Evolutionary conservation across 92 coral and sea anemone species (phyloP), one percentile per base, ranked within the genome.

Genomic region (Epizoanthus rinbou): DNA sequence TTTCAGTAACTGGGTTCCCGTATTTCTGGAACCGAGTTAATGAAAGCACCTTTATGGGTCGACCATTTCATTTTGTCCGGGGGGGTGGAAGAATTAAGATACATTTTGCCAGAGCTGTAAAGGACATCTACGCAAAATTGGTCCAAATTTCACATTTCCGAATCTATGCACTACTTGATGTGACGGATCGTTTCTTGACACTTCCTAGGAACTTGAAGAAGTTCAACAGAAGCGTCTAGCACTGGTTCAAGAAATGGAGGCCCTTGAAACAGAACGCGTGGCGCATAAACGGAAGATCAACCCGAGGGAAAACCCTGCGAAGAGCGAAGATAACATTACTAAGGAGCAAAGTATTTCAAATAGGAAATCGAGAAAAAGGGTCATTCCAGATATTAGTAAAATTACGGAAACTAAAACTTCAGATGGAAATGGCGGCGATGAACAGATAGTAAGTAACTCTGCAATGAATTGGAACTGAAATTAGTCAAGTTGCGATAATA

Each of bases 371-470:
- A 74, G 35, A 45, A 74, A 24, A 53, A 54, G 80, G 25, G 35
- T 21, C 2, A 74, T 74, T 74, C 80, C 80, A 6, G 31, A 54
- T 19, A 74, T 74, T 14, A 50, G 43, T 24, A 74, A 13, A 74
- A 23, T 74, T 50, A 54, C 80, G 53, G 47, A 74, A 15, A 25
- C 45, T 54, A 60, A 5, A 13, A 43, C 8, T 14, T 73, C 8
- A 23, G 13, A 43, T 23, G 62, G 23, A 19, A 18, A 52, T 24
- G 6, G 16, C 33, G 43, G 11, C 23, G 56, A 8, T 19, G 52
- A n/a, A 7, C 76, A 72, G 52, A 47, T 21, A 21, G 78, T 73
- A 73, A 73, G 78, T 47, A 8, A 47, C 53, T 7, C 53, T 47
- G 53, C 6, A 47, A 11, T 47, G 11, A 8, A 47, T 47, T 47